Percentiles rank a stretch among this genome's conserved stretches.
Evolutionary conservation across 2,888 invertebrate genomes (phyloP).

Genomic region (Drosophila meridiana): DNA sequence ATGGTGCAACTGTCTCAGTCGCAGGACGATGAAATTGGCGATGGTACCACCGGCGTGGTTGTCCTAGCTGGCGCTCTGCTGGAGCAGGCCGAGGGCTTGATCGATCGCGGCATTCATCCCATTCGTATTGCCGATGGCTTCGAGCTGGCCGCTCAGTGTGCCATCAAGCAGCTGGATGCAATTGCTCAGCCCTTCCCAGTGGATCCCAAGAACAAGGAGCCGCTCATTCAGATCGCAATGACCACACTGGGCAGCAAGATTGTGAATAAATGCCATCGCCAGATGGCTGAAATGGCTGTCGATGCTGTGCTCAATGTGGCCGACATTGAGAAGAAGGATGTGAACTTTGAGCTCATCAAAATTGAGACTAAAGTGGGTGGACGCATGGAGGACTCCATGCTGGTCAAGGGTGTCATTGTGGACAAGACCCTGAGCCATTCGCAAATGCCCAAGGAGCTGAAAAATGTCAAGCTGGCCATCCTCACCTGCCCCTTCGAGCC

Average conservation of each 20-base stretch:
- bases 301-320: slow-evolving; percentile 98
- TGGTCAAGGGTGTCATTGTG: slow-evolving; percentile 98
- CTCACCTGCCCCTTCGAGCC: slow-evolving; percentile 99
- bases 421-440: slow-evolving; percentile 99
- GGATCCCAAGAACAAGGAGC: slow-evolving; percentile 92
- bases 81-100: slow-evolving; percentile 95
- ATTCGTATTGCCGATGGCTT: slow-evolving; percentile 99
- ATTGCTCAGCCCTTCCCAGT: slow-evolving; percentile 96
- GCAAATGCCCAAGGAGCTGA: slow-evolving; percentile 98
- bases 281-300: slow-evolving; percentile 99
- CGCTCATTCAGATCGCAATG: slow-evolving; percentile 97
- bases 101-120: slow-evolving; percentile 99
- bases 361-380: slow-evolving; percentile 99
- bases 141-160: slow-evolving; percentile 96
- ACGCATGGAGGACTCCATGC: slow-evolving; percentile 97
- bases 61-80: slow-evolving; percentile 93
- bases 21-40: slow-evolving; percentile 99
- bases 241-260: slow-evolving; percentile 99
- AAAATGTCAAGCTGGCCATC: slow-evolving; percentile 97
- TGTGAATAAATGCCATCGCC: slow-evolving; percentile 97
- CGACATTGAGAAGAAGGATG: slow-evolving; percentile 95
- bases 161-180: slow-evolving; percentile 93
- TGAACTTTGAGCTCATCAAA: slow-evolving; percentile 99
- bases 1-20: slow-evolving; percentile 99
- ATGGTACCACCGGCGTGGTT: slow-evolving; percentile 99